Conservation (phyloP, 2,888 invertebrate species). For the Scrobipalpa costella region DNA sequence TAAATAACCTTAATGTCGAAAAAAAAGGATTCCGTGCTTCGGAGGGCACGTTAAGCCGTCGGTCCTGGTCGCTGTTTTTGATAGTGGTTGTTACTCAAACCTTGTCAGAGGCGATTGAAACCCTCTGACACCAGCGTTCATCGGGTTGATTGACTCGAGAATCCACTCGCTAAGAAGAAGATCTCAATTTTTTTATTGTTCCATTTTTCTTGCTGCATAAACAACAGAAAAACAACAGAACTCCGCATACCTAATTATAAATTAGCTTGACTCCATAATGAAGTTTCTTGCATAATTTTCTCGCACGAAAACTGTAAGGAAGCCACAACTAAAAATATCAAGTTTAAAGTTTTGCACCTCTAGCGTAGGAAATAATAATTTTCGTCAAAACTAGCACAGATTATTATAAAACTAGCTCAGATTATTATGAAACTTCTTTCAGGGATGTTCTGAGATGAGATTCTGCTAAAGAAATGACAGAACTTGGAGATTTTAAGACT, state of each 20-base stretch:
- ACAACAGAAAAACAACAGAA: background rate
- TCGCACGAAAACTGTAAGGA: background rate
- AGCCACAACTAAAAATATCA: background rate
- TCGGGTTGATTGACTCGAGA: too few relatives aligned
- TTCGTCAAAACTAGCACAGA: background rate
- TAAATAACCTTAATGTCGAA: too few relatives aligned
- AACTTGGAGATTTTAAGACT: background rate
- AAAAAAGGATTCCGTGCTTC: too few relatives aligned
- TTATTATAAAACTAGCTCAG: slow-evolving; percentile 8
- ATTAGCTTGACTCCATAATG: slow-evolving; percentile 6
- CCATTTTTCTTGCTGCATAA: background rate
- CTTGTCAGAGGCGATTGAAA: too few relatives aligned
- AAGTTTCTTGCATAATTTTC: slow-evolving; percentile 9
- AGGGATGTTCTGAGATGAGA: background rate
- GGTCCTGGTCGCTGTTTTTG: too few relatives aligned
- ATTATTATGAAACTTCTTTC: slow-evolving; percentile 1
- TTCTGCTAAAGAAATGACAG: background rate
- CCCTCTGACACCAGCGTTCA: too few relatives aligned
- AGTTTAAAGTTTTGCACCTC: background rate
- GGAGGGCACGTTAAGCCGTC: too few relatives aligned
- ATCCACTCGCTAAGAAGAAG: too few relatives aligned
- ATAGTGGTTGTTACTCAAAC: too few relatives aligned
- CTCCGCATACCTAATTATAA: background rate
- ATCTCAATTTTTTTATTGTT: background rate
- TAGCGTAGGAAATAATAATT: slow-evolving; percentile 9